A percentile compares a stretch with the other conserved stretches of the same genome.
phyloP scores from a whole-genome alignment of 2,888 invertebrate genomes.

The Drosophila paracracens region DNA sequence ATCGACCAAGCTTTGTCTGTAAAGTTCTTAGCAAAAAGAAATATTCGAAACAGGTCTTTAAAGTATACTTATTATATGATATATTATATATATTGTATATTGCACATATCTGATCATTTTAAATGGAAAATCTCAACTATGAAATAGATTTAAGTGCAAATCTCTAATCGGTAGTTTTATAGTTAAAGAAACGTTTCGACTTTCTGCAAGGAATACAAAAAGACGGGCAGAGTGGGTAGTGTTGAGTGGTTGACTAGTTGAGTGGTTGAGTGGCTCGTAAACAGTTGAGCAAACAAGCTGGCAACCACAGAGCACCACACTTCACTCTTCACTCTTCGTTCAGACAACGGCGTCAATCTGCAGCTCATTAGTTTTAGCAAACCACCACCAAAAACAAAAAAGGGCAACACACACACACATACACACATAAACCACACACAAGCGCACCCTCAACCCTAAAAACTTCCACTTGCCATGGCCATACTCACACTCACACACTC shows the following conservation, averaged over 20 bases:
- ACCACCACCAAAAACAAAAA: constrained; percentile 60
- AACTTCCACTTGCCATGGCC: constrained; percentile 5
- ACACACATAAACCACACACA: constrained; percentile 20
- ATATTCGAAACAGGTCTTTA: background rate
- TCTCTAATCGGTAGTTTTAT: background rate
- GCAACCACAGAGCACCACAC: constrained; percentile 45
- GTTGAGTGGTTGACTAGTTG: constrained; percentile 32
- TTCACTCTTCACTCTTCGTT: constrained; percentile 8
- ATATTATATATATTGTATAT: background rate
- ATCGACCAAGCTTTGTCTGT: background rate
- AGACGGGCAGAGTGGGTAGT: constrained; percentile 19
- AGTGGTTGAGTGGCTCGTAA: constrained; percentile 71
- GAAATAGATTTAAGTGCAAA: background rate
- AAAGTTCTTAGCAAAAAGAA: background rate
- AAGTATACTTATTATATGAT: background rate
- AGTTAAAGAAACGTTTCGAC: background rate
- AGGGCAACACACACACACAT: constrained; percentile 33
- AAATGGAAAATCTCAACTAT: background rate
- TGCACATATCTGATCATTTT: rapidly evolving
- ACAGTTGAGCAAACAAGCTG: constrained; percentile 74
- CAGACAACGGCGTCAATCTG: constrained; percentile 65
- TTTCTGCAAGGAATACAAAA: background rate
- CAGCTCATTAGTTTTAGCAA: constrained; percentile 73
- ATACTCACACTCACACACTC: background rate
- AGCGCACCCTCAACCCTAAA: constrained; percentile 23